Evolutionary conservation across 2,797 vertebrate species (phyloP).

Genomic region (Iguana delicatissima): DNA sequence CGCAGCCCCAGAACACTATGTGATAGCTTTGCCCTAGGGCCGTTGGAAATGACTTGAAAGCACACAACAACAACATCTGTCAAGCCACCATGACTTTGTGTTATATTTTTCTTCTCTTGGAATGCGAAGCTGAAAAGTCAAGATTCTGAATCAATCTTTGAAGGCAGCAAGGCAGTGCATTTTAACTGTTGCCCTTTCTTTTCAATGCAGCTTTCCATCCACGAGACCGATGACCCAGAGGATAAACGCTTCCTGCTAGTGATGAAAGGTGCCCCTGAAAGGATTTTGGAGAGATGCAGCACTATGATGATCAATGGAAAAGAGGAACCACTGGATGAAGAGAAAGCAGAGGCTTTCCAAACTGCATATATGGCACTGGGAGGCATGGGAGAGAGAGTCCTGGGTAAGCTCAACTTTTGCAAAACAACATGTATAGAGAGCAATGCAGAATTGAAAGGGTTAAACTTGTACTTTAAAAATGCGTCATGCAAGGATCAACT

Average conservation of each 20-base stretch:
- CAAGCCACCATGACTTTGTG: neutral
- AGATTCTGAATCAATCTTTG: neutral
- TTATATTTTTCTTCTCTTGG: neutral
- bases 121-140: neutral
- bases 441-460: neutral
- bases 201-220: constrained; percentile 81
- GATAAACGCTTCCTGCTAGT: constrained; percentile 83
- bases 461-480: neutral
- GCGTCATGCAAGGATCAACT: neutral
- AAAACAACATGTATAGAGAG: rapidly evolving
- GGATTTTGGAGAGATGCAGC: constrained; percentile 82
- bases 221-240: constrained; percentile 72
- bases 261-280: constrained; percentile 86
- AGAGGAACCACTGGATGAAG: constrained; percentile 78
- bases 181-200: neutral
- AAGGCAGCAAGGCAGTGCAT: neutral
- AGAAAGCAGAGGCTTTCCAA: constrained; percentile 79
- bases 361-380: constrained; percentile 84
- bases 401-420: constrained; percentile 76
- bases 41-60: too few relatives aligned
- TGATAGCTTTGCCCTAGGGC: too few relatives aligned
- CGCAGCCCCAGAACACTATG: too few relatives aligned
- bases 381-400: constrained; percentile 83
- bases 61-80: neutral
- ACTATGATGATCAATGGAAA: constrained; percentile 83